phyloP scores from a whole-genome alignment of 2,888 invertebrate genomes.

The Pollenia amentaria region DNA sequence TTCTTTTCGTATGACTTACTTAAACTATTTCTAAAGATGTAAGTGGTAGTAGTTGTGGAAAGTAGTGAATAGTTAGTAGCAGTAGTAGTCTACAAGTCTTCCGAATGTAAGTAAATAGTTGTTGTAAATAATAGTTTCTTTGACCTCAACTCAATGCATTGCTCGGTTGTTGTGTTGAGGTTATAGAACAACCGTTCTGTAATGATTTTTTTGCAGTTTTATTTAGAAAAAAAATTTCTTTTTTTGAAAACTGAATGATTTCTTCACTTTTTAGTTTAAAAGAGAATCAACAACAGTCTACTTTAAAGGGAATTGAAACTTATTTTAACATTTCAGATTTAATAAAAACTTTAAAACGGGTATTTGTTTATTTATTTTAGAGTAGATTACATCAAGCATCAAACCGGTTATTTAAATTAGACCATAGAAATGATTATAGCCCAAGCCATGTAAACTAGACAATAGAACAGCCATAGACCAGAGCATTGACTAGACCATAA shows the following conservation, averaged over 20 bases:
- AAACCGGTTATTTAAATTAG: too few species aligned
- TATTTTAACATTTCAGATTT: too few species aligned
- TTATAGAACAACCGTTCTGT: constrained; percentile 21
- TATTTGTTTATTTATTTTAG: too few species aligned
- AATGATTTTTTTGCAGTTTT: not conserved
- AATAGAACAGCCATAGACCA: too few species aligned
- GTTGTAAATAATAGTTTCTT: constrained; percentile 55
- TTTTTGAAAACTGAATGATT: not conserved
- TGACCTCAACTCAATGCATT: constrained; percentile 46
- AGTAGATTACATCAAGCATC: too few species aligned
- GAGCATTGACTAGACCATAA: too few species aligned
- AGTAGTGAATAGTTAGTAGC: not conserved
- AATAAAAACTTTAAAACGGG: too few species aligned
- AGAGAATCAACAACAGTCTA: not conserved
- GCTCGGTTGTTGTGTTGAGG: not conserved
- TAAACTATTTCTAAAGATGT: constrained; percentile 22
- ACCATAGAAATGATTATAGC: too few species aligned
- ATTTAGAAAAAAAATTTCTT: not conserved
- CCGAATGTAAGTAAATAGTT: constrained; percentile 5
- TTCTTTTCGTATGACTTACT: not conserved
- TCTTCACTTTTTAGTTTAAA: not conserved
- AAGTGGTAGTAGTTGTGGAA: not conserved
- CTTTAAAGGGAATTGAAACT: not conserved
- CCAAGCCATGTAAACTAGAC: too few species aligned
- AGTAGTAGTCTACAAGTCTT: not conserved